Conservation (phyloP, 2,888 invertebrate genomes). For the Pterostichus niger region DNA sequence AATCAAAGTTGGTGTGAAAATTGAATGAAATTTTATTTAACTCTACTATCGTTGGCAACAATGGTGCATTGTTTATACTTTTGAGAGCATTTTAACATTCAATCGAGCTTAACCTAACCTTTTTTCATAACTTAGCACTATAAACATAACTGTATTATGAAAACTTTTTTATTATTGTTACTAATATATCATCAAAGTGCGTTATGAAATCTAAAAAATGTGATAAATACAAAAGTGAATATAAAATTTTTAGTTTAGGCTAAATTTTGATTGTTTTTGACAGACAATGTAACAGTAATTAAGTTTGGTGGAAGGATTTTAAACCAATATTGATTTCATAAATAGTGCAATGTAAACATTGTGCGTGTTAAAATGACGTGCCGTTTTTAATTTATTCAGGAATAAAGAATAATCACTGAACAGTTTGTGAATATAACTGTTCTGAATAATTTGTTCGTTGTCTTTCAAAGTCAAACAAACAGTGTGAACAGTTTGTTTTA, state of each 20-base stretch:
- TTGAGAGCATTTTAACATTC: conserved; percentile 41
- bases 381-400: conserved; percentile 35
- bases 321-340: conserved; percentile 56
- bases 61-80: conserved; percentile 60
- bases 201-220: not conserved
- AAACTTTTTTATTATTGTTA: not conserved
- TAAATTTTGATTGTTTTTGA: conserved; percentile 45
- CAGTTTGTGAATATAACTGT: conserved; percentile 24
- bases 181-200: not conserved
- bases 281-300: conserved; percentile 28
- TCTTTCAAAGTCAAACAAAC: not conserved
- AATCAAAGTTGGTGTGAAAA: not conserved
- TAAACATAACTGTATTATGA: conserved; percentile 34
- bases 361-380: conserved; percentile 55
- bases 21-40: not conserved
- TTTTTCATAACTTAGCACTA: conserved; percentile 43
- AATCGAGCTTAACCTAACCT: conserved; percentile 61
- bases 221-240: not conserved
- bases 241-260: conserved; percentile 1
- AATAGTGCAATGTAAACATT: conserved; percentile 42
- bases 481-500: not conserved
- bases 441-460: conserved; percentile 1
- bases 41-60: conserved; percentile 55
- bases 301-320: conserved; percentile 45
- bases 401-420: conserved; percentile 22